Evolutionary conservation across 1,140 invertebrate genomes (phyloP).

Genomic region (Grapholita molesta): DNA sequence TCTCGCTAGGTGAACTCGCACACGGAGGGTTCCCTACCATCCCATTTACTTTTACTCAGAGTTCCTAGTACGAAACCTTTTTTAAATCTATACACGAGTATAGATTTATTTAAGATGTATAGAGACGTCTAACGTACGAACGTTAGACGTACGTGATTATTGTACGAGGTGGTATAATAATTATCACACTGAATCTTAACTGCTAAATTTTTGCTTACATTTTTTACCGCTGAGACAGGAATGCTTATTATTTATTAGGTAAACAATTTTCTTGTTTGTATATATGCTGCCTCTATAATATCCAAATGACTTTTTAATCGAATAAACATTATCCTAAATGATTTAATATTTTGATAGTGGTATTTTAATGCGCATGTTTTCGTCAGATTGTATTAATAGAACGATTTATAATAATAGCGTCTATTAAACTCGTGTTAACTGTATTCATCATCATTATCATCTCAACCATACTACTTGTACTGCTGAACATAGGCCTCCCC

Average conservation of each 20-base stretch:
- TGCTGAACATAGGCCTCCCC: no score
- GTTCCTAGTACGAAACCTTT: no score
- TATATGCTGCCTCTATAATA: background rate
- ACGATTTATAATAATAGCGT: constrained; percentile 2
- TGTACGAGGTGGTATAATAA: background rate
- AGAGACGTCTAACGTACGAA: no score
- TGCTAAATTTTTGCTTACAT: background rate
- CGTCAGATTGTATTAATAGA: background rate
- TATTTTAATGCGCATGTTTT: background rate
- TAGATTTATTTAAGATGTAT: no score
- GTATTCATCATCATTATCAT: no score
- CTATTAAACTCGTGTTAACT: background rate
- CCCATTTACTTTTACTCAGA: background rate
- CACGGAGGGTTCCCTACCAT: background rate
- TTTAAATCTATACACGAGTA: no score
- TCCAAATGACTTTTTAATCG: background rate
- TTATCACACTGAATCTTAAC: background rate
- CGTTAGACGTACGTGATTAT: no score
- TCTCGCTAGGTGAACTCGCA: background rate
- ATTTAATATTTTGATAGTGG: background rate
- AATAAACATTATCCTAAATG: background rate
- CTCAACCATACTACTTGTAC: no score
- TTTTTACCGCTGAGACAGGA: background rate
- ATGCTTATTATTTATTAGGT: background rate
- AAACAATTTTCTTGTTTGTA: background rate